Evolutionary conservation across 2,888 invertebrate species (phyloP), one percentile per base, ranked within the genome.

Genomic region (Pristionchus mayeri): DNA sequence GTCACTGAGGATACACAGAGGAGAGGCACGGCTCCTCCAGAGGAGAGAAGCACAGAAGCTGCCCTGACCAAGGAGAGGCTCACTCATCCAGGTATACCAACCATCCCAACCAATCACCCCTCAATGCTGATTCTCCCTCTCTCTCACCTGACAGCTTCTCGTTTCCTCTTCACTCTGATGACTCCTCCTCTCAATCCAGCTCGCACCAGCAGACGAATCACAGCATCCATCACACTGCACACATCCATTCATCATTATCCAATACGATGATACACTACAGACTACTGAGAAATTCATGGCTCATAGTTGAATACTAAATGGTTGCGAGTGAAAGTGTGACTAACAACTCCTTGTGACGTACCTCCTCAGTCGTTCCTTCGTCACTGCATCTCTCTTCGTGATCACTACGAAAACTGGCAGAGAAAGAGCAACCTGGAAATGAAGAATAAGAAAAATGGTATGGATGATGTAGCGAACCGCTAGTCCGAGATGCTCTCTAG

Each of bases 401-500:
- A 99, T 95, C 0, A 98, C 96, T 24, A 97, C 95, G 93, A 98
- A 97, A 93, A 98, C 96, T 0, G 98, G 98, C 90, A 95, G 94
- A 83, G 94, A 93, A 75, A 95, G 91, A 0, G 94, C 94, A 80
- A 94, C 60, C 60, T 60, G 30, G 13, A 44, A 44, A 44, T 44
- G 6, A 44, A 44, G 13, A 44, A 9, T 9, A 44, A 44, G 44
- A 44, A 44, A 44, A 44, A 44, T 44, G 7, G 13, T 9, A 44
- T 44, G 7, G 44, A 44, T 13, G 60, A n/a, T 60, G n/a, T n/a
- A 60, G 27, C 60, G 60, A 30, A 60, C 83, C 21, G 88, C 87
- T 63, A 98, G 95, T 0, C 96, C 96, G 85, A 98, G 94, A 94
- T 98, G 98, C 93, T 99, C 98, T 89, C 96, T 96, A 0, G 97